These are phyloP conservation scores for Plebejus argus DNA, from an alignment of 2,888 invertebrate species.

Conservation along the genomic window DNA sequence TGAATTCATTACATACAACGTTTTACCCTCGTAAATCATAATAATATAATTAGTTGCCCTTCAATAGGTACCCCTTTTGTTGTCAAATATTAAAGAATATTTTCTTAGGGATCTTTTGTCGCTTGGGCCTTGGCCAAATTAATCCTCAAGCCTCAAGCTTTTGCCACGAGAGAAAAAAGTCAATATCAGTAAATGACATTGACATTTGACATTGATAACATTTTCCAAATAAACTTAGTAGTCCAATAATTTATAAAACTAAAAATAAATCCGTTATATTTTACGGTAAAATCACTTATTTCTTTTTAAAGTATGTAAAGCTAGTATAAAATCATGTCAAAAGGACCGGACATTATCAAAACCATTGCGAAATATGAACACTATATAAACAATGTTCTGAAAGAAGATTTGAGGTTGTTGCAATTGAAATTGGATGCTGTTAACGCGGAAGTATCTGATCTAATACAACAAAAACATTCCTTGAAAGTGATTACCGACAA, in stretches of 20 bases:
- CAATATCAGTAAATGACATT: too few relatives aligned
- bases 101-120: too few relatives aligned
- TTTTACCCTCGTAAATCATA: too few relatives aligned
- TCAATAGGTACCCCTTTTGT: too few relatives aligned
- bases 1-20: too few relatives aligned
- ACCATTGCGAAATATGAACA: constrained; percentile 81
- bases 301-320: background rate
- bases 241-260: background rate
- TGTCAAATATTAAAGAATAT: too few relatives aligned
- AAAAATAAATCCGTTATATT: background rate
- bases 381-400: constrained; percentile 89
- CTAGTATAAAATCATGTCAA: constrained; percentile 49
- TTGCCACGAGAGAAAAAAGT: too few relatives aligned
- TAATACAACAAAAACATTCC: constrained; percentile 86
- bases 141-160: too few relatives aligned
- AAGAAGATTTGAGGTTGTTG: constrained; percentile 84
- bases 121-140: too few relatives aligned
- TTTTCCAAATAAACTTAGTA: background rate
- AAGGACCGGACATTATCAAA: constrained; percentile 49
- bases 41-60: too few relatives aligned
- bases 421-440: constrained; percentile 81
- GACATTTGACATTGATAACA: too few relatives aligned
- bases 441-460: constrained; percentile 86
- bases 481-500: constrained; percentile 83
- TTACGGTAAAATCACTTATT: background rate